phyloP scores from a whole-genome alignment of 1,140 invertebrate species.

The Diuraphis noxia region DNA sequence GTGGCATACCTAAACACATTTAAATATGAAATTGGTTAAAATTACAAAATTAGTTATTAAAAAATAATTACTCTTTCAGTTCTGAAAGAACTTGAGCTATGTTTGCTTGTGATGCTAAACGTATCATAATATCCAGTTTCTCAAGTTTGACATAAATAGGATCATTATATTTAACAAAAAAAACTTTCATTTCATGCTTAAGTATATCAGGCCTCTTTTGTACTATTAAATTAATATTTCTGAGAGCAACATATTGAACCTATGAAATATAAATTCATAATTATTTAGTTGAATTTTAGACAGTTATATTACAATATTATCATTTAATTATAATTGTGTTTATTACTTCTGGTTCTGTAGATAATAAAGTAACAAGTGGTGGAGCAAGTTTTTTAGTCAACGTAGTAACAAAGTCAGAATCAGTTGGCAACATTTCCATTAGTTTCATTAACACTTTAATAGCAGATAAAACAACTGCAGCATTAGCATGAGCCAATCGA shows the following conservation, averaged over 20 bases:
- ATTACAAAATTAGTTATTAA: background rate
- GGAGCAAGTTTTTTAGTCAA: constrained; percentile 97
- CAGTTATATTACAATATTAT: background rate
- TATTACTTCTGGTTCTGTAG: constrained; percentile 89
- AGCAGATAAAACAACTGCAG: constrained; percentile 97
- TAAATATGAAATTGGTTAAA: background rate
- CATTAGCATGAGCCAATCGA: constrained; percentile 96
- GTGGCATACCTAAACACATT: constrained; percentile 73
- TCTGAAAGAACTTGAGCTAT: constrained; percentile 98
- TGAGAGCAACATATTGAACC: constrained; percentile 94
- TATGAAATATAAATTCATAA: constrained; percentile 3
- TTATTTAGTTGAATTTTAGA: background rate
- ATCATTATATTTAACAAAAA: constrained; percentile 99
- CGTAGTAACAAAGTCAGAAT: constrained; percentile 91
- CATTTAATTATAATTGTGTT: constrained; percentile 50
- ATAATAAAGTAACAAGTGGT: constrained; percentile 96
- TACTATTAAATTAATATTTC: constrained; percentile 99
- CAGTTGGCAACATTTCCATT: constrained; percentile 93
- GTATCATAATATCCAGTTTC: constrained; percentile 99
- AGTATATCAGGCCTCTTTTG: constrained; percentile 98
- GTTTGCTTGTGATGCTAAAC: constrained; percentile 95
- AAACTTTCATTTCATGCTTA: constrained; percentile 99
- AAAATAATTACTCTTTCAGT: constrained; percentile 76
- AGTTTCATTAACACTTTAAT: constrained; percentile 98
- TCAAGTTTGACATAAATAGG: constrained; percentile 99